Conservation (phyloP, 2,113 vertebrate genomes). For the Archocentrus centrarchus region DNA sequence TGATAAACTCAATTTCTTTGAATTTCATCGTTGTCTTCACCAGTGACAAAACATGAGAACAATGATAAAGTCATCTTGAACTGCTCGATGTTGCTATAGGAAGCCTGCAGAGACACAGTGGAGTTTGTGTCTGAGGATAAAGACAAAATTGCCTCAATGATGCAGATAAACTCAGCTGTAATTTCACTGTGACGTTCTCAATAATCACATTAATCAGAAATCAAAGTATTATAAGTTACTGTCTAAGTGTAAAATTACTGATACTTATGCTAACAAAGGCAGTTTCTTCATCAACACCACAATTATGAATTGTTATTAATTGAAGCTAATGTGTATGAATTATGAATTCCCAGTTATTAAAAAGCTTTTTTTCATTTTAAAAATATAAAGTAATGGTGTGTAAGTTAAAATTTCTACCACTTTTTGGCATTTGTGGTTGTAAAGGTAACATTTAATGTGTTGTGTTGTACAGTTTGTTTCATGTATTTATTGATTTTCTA, state of each 20-base stretch:
- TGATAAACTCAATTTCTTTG: background rate
- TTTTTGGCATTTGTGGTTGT: no score
- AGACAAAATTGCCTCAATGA: background rate
- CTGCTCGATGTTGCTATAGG: background rate
- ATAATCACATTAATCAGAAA: background rate
- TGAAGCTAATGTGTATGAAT: no score
- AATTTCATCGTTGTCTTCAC: background rate
- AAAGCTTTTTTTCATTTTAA: no score
- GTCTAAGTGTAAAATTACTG: background rate
- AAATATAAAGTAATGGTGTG: no score
- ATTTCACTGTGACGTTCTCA: background rate
- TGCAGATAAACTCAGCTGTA: background rate
- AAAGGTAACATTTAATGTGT: no score
- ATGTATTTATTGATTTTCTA: background rate
- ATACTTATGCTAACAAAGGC: background rate
- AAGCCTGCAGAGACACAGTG: background rate
- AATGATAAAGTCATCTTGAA: rapidly evolving
- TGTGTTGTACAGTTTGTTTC: no score
- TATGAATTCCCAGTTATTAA: no score
- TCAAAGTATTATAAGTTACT: background rate
- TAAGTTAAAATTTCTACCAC: background rate
- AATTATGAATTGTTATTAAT: background rate
- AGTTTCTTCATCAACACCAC: background rate
- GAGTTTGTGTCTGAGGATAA: background rate
- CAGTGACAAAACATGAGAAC: background rate